phyloP scores from a whole-genome alignment of 2,888 invertebrate genomes.

The Sisyra nigra region DNA sequence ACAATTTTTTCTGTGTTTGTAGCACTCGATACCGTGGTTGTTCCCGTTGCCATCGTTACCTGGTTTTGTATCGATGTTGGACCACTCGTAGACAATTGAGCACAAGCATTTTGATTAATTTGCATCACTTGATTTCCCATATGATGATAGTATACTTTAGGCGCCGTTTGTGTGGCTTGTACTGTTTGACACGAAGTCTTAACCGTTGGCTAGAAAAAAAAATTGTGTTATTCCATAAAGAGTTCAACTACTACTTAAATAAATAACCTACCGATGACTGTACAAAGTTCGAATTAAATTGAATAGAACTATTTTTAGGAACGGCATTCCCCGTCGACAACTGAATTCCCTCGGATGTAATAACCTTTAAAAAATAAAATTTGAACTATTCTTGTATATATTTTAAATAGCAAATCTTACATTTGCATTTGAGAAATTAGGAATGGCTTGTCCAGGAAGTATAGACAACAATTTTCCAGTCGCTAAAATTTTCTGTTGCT shows the following conservation, averaged over 20 bases:
- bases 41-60: neutral
- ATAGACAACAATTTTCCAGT: slow-evolving; percentile 52
- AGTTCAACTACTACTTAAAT: neutral
- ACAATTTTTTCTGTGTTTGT: neutral
- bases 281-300: slow-evolving; percentile 6
- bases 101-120: slow-evolving; percentile 13
- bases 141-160: slow-evolving; percentile 30
- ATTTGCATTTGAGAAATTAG: slow-evolving; percentile 21
- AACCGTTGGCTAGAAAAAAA: neutral
- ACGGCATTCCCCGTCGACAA: no score
- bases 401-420: slow-evolving; percentile 15
- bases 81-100: neutral
- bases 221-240: neutral
- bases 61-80: neutral
- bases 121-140: slow-evolving; percentile 28
- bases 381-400: no score
- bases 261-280: slow-evolving; percentile 12
- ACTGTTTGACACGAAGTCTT: neutral
- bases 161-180: neutral
- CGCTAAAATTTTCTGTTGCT: slow-evolving; percentile 54
- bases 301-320: neutral
- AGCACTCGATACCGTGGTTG: neutral
- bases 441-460: slow-evolving; percentile 19
- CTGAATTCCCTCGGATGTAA: no score
- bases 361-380: no score